phyloP scores from a whole-genome alignment of 2,797 vertebrate species.

The Mormyrus hasselquistii region DNA sequence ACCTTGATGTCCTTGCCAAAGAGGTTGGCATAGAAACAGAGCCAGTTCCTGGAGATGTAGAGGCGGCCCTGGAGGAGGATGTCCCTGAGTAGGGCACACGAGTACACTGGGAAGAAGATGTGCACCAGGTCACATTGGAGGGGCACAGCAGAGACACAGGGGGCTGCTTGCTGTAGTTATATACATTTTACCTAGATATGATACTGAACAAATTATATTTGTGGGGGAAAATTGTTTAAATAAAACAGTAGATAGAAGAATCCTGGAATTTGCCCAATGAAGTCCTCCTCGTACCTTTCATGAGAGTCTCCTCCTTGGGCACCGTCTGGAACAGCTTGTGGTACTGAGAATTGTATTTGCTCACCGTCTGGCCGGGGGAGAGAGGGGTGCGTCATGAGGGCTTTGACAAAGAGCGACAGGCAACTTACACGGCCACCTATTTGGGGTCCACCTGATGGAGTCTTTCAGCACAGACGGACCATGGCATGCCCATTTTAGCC shows the following conservation, averaged over 20 bases:
- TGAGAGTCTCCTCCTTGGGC: conserved; percentile 82
- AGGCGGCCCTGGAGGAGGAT: conserved; percentile 93
- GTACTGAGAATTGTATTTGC: conserved; percentile 93
- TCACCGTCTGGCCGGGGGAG: conserved; percentile 65
- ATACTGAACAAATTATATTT: neutral
- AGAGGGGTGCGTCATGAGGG: conserved; percentile 36
- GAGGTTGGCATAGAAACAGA: conserved; percentile 94
- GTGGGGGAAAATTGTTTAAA: neutral
- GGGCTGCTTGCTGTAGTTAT: neutral
- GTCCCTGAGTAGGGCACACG: conserved; percentile 89
- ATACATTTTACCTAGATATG: neutral
- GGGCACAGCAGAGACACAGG: neutral
- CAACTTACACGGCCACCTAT: conserved; percentile 8
- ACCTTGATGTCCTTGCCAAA: conserved; percentile 96
- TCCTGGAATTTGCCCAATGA: neutral
- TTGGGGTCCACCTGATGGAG: neutral
- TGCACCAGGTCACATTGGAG: neutral
- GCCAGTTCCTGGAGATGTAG: conserved; percentile 94
- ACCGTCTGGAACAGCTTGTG: conserved; percentile 92
- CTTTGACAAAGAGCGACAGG: conserved; percentile 43
- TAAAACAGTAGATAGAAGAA: neutral
- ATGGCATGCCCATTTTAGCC: neutral
- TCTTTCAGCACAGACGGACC: neutral
- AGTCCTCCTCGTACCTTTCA: conserved; percentile 74
- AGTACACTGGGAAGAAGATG: conserved; percentile 69